Evolutionary conservation across 1,140 invertebrate species (phyloP), one percentile per base, ranked within the genome.

Genomic region (Pissodes strobi): DNA sequence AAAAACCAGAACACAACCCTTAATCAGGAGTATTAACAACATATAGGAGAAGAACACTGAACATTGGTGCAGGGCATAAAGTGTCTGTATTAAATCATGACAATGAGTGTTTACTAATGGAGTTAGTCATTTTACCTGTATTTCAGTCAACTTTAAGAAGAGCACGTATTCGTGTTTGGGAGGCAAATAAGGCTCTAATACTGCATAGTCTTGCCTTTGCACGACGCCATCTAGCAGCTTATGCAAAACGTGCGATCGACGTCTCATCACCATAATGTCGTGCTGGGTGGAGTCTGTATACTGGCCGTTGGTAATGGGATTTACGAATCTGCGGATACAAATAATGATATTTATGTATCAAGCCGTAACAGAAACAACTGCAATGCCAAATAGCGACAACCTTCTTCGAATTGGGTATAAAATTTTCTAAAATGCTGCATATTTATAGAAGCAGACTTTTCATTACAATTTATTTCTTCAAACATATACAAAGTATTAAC

Each of bases 81-180:
- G 25, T 27, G 25, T 38, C 15, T 15, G 12, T 4, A 2, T 2
- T 9, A 21, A 19, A 19, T n/a, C 12, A 15, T 52, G 45, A 55
- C 62, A 52, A 80, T n/a, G n/a, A n/a, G 57, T 80, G 25, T 27
- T 3, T 9, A 27, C 9, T 5, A 27, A 27, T 5, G 9, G 9
- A 27, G 3, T 3, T 27, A 9, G 25, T 5, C 25, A 5, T 5
- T 27, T 79, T 23, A 84, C 82, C 78, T 97, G 94, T 5, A 87
- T 80, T 13, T 87, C 80, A 0, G 89, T 87, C 38, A 95, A 79
- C 0, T 87, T 85, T 41, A 95, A 83, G 66, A 88, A 88, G 6
- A 96, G 79, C 0, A 94, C 90, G 79, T 93, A 96, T 78, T 97
- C 94, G 72, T 89, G 83, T 80, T 95, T 96, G 5, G 89, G 88